These are phyloP conservation scores for Rhyacichthys aspro DNA, from an alignment of 2,797 vertebrate genomes.

Conservation along the genomic window DNA sequence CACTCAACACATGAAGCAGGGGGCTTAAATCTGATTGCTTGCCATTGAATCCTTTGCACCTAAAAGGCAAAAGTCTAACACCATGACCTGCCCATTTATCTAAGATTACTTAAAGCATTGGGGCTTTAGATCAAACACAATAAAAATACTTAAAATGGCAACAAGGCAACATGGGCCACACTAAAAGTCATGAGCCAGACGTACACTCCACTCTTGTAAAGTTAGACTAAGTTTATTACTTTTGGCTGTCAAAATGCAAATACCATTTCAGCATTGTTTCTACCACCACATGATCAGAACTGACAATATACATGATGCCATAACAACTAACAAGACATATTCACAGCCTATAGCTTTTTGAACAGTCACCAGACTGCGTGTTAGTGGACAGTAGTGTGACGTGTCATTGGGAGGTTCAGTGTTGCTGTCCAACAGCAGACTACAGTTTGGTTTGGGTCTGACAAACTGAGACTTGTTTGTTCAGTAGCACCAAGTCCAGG, in stretches of 20 bases:
- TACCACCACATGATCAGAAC: not conserved
- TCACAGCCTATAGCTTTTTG: not conserved
- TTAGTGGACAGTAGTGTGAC: conserved; percentile 5
- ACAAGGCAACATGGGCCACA: not conserved
- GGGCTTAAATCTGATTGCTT: conserved; percentile 64
- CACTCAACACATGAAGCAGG: conserved; percentile 54
- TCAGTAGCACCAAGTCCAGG: conserved; percentile 47
- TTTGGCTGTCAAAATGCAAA: no score
- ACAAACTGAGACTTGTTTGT: conserved; percentile 66
- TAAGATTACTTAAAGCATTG: conserved; percentile 44
- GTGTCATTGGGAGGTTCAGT: conserved; percentile 27
- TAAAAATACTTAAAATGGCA: conserved; percentile 13
- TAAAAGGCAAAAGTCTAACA: conserved; percentile 28
- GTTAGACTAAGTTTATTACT: not conserved
- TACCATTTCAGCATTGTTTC: not conserved
- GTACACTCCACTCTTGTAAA: not conserved
- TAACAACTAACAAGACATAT: not conserved
- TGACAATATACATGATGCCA: not conserved
- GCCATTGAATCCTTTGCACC: conserved; percentile 55
- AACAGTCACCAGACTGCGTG: not conserved
- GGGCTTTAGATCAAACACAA: conserved; percentile 36
- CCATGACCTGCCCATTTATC: conserved; percentile 47
- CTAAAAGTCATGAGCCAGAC: conserved; percentile 28
- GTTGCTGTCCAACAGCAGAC: conserved; percentile 30
- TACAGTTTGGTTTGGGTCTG: conserved; percentile 50